Evolutionary conservation across 2,113 vertebrate genomes (phyloP).

Genomic region (Shinisaurus crocodilurus): DNA sequence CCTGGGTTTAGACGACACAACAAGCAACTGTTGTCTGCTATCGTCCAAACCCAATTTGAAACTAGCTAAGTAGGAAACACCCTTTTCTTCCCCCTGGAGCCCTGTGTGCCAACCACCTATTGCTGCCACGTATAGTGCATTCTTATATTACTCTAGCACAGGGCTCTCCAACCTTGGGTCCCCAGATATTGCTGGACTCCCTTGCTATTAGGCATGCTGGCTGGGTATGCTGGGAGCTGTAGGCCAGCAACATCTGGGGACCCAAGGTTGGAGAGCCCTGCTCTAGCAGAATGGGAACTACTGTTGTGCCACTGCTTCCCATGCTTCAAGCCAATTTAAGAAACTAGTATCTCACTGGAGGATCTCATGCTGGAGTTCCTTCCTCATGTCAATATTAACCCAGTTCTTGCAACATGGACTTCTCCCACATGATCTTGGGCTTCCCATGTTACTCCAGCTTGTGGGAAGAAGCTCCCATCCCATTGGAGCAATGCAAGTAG

Average conservation of each 20-base stretch:
- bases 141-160: neutral
- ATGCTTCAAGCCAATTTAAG: neutral
- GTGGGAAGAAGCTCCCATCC: neutral
- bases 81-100: neutral
- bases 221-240: too few relatives aligned
- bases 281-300: too few relatives aligned
- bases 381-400: neutral
- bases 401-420: neutral
- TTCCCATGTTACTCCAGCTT: neutral
- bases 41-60: too few relatives aligned
- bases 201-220: too few relatives aligned
- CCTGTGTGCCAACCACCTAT: neutral
- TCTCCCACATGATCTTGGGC: neutral
- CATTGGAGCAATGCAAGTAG: neutral
- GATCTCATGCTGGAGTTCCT: neutral
- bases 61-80: neutral
- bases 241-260: too few relatives aligned
- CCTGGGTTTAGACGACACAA: too few relatives aligned
- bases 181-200: too few relatives aligned
- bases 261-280: too few relatives aligned
- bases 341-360: neutral
- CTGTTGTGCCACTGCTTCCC: neutral
- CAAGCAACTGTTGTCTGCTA: too few relatives aligned
- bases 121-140: neutral
- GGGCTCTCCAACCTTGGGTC: too few relatives aligned